A percentile compares a stretch with the other conserved stretches of the same genome.
phyloP scores from a whole-genome alignment of 2,113 vertebrate species.

The Perca fluviatilis region DNA sequence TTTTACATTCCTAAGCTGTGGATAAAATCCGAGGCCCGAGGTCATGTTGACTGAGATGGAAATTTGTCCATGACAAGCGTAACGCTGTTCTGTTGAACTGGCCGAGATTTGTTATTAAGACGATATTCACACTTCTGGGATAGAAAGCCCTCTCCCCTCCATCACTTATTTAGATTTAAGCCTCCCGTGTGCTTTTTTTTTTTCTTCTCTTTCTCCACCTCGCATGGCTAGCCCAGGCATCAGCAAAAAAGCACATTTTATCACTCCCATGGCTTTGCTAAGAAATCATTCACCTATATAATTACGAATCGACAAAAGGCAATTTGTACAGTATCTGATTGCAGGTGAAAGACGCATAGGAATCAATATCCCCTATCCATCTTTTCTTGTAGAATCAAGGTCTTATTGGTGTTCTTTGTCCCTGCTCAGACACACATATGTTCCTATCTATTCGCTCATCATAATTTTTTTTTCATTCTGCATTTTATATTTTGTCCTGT shows the following conservation, averaged over 20 bases:
- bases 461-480: not conserved
- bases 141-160: not conserved
- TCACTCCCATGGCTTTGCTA: conserved; percentile 48
- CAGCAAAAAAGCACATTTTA: conserved; percentile 57
- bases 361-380: conserved; percentile 63
- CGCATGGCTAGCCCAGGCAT: conserved; percentile 35
- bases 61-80: conserved; percentile 43
- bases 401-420: conserved; percentile 37
- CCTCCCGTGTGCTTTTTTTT: conserved; percentile 25
- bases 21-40: conserved; percentile 44
- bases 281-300: conserved; percentile 76
- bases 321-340: conserved; percentile 71
- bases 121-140: conserved; percentile 37
- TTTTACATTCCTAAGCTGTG: conserved; percentile 39
- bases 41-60: conserved; percentile 48
- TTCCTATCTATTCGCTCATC: not conserved
- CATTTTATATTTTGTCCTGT: conserved; percentile 13
- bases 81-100: conserved; percentile 33
- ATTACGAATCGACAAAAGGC: conserved; percentile 77
- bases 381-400: conserved; percentile 56
- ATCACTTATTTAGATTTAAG: conserved; percentile 49
- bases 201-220: conserved; percentile 21
- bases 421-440: conserved; percentile 3
- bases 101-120: conserved; percentile 45
- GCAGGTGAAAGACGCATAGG: conserved; percentile 60